Conservation (phyloP, 2,888 invertebrate genomes). For the Hyppa rectilinea region DNA sequence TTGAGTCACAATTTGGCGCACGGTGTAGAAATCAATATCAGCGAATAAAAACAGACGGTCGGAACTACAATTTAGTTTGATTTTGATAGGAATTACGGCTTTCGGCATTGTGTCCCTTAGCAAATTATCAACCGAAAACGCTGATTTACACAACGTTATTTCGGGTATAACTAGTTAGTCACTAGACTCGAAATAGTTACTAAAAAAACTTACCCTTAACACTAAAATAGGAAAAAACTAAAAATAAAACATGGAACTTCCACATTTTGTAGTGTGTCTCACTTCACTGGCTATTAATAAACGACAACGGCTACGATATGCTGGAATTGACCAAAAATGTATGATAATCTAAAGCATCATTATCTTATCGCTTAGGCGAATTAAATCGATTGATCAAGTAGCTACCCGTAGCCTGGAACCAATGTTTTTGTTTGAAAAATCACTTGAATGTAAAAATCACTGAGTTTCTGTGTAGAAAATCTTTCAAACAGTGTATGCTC, state of each 20-base stretch:
- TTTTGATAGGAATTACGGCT: background rate
- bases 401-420: background rate
- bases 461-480: background rate
- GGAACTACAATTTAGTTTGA: background rate
- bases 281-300: slow-evolving; percentile 1
- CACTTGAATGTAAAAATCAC: background rate
- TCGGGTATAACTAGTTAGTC: background rate
- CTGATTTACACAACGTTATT: background rate
- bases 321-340: slow-evolving; percentile 13
- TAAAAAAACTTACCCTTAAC: slow-evolving; percentile 21
- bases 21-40: background rate
- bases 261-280: slow-evolving; percentile 17
- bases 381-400: slow-evolving; percentile 16
- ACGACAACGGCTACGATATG: background rate
- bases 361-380: slow-evolving; percentile 37
- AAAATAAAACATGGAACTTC: background rate
- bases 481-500: background rate
- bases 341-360: slow-evolving; percentile 1
- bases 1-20: background rate
- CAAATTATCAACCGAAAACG: background rate
- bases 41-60: background rate
- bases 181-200: background rate
- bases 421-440: background rate
- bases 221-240: slow-evolving; percentile 13
- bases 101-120: background rate